Percentiles rank a stretch among this genome's conserved stretches.
phyloP scores from a whole-genome alignment of 2,797 vertebrate genomes.

The Nothura maculosa region DNA sequence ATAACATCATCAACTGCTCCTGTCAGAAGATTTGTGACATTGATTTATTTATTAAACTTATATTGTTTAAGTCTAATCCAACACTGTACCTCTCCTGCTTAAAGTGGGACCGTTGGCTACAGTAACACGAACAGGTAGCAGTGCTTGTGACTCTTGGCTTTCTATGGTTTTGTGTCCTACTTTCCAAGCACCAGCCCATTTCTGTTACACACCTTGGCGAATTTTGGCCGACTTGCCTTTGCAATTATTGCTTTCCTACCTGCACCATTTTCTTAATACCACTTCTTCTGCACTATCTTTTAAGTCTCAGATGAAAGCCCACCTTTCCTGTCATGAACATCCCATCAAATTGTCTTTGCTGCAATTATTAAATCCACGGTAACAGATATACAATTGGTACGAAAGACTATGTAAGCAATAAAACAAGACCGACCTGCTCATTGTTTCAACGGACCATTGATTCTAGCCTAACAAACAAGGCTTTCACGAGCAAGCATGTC shows the following conservation, averaged over 20 bases:
- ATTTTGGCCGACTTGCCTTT: background rate
- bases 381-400: constrained; percentile 4
- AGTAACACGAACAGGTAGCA: background rate
- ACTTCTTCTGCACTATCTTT: background rate
- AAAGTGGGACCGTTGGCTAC: background rate
- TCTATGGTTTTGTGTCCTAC: background rate
- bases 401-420: background rate
- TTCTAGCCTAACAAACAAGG: constrained; percentile 32
- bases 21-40: background rate
- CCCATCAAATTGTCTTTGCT: background rate
- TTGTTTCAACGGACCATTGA: constrained; percentile 31
- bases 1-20: background rate
- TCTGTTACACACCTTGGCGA: background rate
- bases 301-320: background rate
- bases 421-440: background rate
- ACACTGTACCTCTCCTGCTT: background rate
- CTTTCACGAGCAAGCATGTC: constrained; percentile 8
- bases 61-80: background rate
- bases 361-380: background rate
- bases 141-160: background rate
- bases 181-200: background rate
- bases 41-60: accelerated
- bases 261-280: background rate
- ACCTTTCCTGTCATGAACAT: background rate
- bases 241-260: background rate